Percentiles rank a stretch among this genome's conserved stretches.
Conservation (phyloP, 2,797 vertebrate genomes). For the Sardinella longiceps region DNA sequence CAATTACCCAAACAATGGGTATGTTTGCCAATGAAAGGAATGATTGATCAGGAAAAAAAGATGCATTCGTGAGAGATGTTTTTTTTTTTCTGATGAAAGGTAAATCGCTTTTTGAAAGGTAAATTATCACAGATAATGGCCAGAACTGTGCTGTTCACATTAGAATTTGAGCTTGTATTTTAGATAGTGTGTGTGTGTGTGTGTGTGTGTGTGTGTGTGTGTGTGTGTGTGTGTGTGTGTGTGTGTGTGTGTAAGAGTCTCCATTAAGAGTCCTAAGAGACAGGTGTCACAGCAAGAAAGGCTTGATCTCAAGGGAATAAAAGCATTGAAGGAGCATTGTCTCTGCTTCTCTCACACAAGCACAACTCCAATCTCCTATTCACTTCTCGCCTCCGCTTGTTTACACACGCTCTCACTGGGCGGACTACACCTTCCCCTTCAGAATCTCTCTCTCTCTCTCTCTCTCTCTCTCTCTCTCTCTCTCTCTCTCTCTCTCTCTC, state of each 20-base stretch:
- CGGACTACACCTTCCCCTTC: no score
- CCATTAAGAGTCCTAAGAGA: neutral
- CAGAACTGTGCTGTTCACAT: neutral
- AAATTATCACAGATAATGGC: neutral
- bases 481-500: no score
- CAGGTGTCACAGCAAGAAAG: neutral
- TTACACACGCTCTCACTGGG: neutral
- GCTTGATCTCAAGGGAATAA: neutral
- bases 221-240: neutral
- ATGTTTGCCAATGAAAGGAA: slow-evolving; percentile 4
- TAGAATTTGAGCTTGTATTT: neutral
- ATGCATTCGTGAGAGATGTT: neutral
- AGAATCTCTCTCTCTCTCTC: no score
- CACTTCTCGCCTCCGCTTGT: neutral
- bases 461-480: no score
- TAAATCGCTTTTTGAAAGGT: neutral
- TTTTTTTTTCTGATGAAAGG: slow-evolving; percentile 4
- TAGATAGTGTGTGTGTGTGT: neutral
- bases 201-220: neutral
- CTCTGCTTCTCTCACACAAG: neutral
- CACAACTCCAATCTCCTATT: neutral
- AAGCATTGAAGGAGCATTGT: neutral
- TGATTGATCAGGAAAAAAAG: neutral
- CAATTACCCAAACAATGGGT: slow-evolving; percentile 21
- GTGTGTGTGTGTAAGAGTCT: neutral